Evolutionary conservation across 2,888 invertebrate species (phyloP).

Genomic region (Microplitis manilae): DNA sequence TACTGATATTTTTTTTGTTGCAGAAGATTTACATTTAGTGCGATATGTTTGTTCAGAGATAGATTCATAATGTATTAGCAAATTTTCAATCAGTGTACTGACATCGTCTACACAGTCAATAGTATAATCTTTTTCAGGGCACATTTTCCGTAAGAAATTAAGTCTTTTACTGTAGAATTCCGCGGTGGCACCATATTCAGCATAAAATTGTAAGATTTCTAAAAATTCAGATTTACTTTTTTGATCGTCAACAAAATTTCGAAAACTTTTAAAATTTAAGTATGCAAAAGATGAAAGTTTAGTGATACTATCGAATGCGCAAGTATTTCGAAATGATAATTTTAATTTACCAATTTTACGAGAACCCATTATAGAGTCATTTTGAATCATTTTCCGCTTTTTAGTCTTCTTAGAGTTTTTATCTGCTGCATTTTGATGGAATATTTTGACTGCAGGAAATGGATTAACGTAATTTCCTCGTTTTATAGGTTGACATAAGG

Average conservation of each 20-base stretch:
- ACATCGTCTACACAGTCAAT: constrained; percentile 1
- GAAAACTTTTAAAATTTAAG: constrained; percentile 2
- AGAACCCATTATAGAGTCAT: background rate
- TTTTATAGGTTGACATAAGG: background rate
- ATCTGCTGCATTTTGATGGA: constrained; percentile 2
- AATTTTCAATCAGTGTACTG: background rate
- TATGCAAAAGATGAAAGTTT: background rate
- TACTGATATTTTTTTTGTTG: background rate
- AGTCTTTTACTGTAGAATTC: background rate
- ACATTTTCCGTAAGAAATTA: background rate
- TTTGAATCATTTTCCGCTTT: background rate
- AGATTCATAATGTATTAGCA: background rate
- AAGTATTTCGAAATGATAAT: constrained; percentile 2
- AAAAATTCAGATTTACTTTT: constrained; percentile 2
- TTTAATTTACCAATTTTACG: constrained; percentile 2
- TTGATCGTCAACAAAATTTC: background rate
- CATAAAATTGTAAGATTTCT: constrained; percentile 2
- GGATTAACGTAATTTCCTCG: background rate
- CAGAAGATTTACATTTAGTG: background rate
- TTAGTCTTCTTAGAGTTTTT: background rate
- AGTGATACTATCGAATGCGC: background rate
- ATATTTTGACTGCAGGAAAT: background rate
- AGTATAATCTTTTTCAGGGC: background rate
- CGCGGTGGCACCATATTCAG: background rate
- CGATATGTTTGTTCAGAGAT: background rate